Evolutionary conservation across 2,888 invertebrate species (phyloP), one percentile per base, ranked within the genome.

Genomic region (Enchytraeus crypticus): DNA sequence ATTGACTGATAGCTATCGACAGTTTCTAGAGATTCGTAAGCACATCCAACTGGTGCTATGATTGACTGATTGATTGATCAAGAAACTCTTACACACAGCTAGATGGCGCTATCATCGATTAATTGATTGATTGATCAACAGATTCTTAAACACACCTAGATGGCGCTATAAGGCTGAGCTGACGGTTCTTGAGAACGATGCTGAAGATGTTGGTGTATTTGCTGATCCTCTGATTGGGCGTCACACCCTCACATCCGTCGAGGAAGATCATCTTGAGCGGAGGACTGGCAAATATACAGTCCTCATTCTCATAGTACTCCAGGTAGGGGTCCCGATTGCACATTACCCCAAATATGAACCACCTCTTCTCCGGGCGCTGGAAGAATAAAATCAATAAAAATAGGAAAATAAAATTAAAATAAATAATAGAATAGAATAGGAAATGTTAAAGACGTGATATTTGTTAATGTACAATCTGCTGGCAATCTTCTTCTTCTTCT

Each of bases 311-410:
- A 61, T 69, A 74, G 59, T 71, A 73, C 56, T 74, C 75, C 29
- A 75, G 64, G 56, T 66, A 72, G 5, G 74, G 74, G 27, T 62
- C 58, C 1, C 30, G 62, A 14, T 69, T 59, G 23, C 64, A 60
- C 26, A 71, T 66, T 5, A 73, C 64, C 0, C 70, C 70, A 65
- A 74, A 74, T 54, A 74, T 71, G 66, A 72, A 74, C 74, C 74
- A 74, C 53, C 73, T 65, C 34, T 56, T 65, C 51, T 72, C 72
- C 46, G 73, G 66, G 60, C 70, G 70, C 74, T 75, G 65, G 26
- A 53, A 51, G 27, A 26, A 51, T 11, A 27, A 21, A 26, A 38
- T 51, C 8, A n/a, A 53, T 8, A 30, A n/a, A 26, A 27, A 51
- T 51, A 26, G 29, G 1, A 30, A 5, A 26, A n/a, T n/a, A n/a